Evolutionary conservation across 2,888 invertebrate species (phyloP).

Genomic region (Apeira syringaria): DNA sequence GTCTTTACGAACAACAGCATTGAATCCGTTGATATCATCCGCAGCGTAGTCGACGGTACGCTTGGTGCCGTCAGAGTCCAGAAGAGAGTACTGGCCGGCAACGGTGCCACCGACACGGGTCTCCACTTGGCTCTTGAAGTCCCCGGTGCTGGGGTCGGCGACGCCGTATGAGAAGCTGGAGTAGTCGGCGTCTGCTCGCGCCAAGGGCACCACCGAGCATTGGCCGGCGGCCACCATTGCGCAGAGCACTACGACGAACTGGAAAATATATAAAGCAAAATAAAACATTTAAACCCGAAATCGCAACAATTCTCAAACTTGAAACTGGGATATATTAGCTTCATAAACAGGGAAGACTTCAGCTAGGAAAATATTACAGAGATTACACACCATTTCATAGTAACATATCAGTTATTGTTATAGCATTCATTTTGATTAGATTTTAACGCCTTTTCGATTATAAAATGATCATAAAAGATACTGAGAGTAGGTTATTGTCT

Average conservation of each 20-base stretch:
- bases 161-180: constrained; percentile 79
- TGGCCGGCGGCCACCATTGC: constrained; percentile 58
- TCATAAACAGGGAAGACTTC: too few species aligned
- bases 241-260: constrained; percentile 64
- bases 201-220: constrained; percentile 59
- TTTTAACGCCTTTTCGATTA: too few species aligned
- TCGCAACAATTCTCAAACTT: too few species aligned
- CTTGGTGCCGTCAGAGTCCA: constrained; percentile 79
- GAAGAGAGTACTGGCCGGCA: constrained; percentile 78
- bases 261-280: constrained; percentile 24
- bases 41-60: constrained; percentile 82
- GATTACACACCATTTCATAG: too few species aligned
- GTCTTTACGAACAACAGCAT: constrained; percentile 80
- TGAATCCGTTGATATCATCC: constrained; percentile 78
- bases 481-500: too few species aligned
- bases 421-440: too few species aligned
- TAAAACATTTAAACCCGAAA: too few species aligned
- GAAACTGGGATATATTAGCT: too few species aligned
- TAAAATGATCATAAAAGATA: too few species aligned
- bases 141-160: constrained; percentile 81
- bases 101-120: constrained; percentile 75
- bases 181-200: constrained; percentile 57
- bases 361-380: too few species aligned
- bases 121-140: constrained; percentile 81
- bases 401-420: too few species aligned